A percentile compares a stretch with the other conserved stretches of the same genome.
These are phyloP conservation scores for Rhincodon typus DNA, from an alignment of 2,797 vertebrate genomes.

Conservation along the genomic window DNA sequence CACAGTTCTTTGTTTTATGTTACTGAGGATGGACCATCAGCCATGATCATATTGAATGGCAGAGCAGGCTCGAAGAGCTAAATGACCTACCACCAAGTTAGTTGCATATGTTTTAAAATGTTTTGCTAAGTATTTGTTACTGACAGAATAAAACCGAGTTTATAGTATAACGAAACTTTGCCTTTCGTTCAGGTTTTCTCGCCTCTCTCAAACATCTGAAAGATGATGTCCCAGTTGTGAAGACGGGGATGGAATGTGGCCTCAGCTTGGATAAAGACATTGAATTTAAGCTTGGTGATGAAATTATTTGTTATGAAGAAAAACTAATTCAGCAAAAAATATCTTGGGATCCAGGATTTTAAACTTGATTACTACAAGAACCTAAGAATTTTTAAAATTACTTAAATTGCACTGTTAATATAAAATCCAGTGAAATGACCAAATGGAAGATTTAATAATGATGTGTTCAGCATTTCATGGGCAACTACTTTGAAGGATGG, in stretches of 20 bases:
- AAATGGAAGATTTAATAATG: neutral
- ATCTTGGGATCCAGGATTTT: conserved; percentile 91
- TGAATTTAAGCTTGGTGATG: conserved; percentile 70
- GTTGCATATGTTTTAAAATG: neutral
- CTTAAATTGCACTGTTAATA: conserved; percentile 21
- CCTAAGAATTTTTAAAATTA: neutral
- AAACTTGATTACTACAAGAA: conserved; percentile 41
- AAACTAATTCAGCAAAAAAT: conserved; percentile 58
- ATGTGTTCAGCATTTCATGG: neutral
- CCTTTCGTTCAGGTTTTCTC: conserved; percentile 60
- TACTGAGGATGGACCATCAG: no score
- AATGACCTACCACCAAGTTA: neutral
- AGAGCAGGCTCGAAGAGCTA: neutral
- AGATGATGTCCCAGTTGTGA: conserved; percentile 70
- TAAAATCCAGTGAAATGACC: neutral
- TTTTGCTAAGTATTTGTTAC: neutral
- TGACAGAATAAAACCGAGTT: neutral
- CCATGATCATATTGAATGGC: no score
- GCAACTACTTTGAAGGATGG: neutral
- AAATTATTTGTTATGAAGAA: conserved; percentile 73
- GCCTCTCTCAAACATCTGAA: conserved; percentile 79
- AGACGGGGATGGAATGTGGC: conserved; percentile 83
- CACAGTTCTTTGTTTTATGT: no score
- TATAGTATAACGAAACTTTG: no score
- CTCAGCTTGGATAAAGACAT: conserved; percentile 63